phyloP scores from a whole-genome alignment of 2,113 vertebrate genomes.

The Aleadryas rufinucha region DNA sequence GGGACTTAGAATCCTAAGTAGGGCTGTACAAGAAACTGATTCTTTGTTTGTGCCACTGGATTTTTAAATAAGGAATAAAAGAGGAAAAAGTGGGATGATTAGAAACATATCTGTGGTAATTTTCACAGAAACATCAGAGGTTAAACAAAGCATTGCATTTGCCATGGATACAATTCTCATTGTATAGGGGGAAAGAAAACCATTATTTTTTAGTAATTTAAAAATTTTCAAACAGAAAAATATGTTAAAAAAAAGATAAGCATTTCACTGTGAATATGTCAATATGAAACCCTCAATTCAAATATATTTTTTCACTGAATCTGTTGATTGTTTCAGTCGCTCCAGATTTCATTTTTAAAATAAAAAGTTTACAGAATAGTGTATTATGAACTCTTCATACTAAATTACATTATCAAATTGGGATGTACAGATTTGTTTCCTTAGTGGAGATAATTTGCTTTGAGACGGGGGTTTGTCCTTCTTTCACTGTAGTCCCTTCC shows the following conservation, averaged over 20 bases:
- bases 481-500: neutral
- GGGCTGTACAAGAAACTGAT: constrained; percentile 32
- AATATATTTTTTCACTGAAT: neutral
- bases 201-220: neutral
- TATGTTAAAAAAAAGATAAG: neutral
- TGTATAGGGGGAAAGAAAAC: neutral
- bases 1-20: constrained; percentile 27
- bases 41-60: neutral
- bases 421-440: neutral
- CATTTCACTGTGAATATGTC: neutral
- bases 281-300: neutral
- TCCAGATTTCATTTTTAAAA: neutral
- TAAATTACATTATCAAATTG: neutral
- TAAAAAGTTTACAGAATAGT: neutral
- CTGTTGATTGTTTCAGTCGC: neutral
- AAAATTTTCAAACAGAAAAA: neutral
- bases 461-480: neutral
- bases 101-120: neutral
- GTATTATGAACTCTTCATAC: neutral
- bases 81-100: neutral
- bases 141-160: neutral
- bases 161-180: neutral
- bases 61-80: neutral
- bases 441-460: neutral
- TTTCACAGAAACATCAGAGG: neutral